These are phyloP conservation scores for Atethmia centrago DNA, from an alignment of 2,888 invertebrate species.

Conservation along the genomic window DNA sequence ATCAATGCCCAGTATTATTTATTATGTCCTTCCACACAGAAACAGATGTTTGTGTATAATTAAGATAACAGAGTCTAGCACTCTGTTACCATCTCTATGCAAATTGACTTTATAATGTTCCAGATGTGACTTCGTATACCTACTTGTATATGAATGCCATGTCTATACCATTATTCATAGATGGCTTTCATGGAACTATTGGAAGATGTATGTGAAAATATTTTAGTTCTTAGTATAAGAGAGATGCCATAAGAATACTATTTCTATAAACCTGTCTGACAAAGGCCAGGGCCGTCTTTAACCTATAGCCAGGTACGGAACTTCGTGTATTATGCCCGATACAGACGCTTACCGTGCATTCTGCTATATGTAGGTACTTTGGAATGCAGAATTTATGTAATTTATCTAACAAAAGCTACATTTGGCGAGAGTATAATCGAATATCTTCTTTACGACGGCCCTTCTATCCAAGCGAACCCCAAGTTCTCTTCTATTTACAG, in stretches of 20 bases:
- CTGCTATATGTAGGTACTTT: constrained; percentile 20
- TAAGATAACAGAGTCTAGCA: constrained; percentile 19
- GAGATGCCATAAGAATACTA: constrained; percentile 41
- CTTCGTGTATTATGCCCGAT: constrained; percentile 43
- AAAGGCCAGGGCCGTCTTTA: constrained; percentile 49
- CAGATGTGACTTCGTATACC: constrained; percentile 28
- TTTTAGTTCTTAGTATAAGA: constrained; percentile 27
- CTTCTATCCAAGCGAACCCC: constrained; percentile 11
- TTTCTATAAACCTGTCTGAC: constrained; percentile 50
- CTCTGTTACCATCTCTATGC: constrained; percentile 28
- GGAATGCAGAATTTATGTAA: constrained; percentile 25
- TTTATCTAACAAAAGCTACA: constrained; percentile 37
- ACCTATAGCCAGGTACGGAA: constrained; percentile 42
- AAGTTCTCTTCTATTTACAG: constrained; percentile 35
- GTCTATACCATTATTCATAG: constrained; percentile 10
- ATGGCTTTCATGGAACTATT: constrained; percentile 34
- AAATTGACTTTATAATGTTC: constrained; percentile 29
- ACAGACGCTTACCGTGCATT: constrained; percentile 36
- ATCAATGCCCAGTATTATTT: constrained; percentile 34
- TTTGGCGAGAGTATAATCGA: constrained; percentile 19
- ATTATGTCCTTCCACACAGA: constrained; percentile 4
- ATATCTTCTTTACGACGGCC: constrained; percentile 26
- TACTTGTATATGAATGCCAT: constrained; percentile 22
- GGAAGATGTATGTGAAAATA: constrained; percentile 52
- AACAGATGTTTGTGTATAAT: constrained; percentile 16